These are phyloP conservation scores for Dicyrtomina minuta DNA, from an alignment of 2,888 invertebrate genomes.

Conservation along the genomic window DNA sequence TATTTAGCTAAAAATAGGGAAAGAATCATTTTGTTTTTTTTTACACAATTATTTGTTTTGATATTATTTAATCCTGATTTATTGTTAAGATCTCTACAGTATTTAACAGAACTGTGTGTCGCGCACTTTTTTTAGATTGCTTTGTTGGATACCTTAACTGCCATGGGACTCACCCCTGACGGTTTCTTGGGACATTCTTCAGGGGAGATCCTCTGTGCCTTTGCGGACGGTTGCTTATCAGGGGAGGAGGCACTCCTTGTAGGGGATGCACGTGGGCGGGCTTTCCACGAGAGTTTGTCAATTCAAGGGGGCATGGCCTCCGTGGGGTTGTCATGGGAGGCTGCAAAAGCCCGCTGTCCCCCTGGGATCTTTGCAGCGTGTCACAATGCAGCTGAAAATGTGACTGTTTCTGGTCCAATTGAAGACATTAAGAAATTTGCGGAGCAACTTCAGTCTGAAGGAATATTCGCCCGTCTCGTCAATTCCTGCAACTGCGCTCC, in stretches of 20 bases:
- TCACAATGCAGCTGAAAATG: constrained; percentile 90
- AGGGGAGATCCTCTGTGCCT: constrained; percentile 90
- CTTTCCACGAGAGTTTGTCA: constrained; percentile 54
- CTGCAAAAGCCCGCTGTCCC: constrained; percentile 71
- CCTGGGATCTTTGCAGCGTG: constrained; percentile 81
- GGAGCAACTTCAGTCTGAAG: constrained; percentile 68
- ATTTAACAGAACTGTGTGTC: too few species aligned
- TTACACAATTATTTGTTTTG: too few species aligned
- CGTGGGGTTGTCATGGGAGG: constrained; percentile 60
- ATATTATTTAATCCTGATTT: too few species aligned
- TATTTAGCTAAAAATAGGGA: too few species aligned
- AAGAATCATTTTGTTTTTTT: too few species aligned
- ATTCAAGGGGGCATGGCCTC: constrained; percentile 59
- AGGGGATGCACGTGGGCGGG: constrained; percentile 55
- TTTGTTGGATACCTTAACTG: constrained; percentile 78
- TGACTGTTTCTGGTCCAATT: constrained; percentile 87
- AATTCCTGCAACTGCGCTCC: constrained; percentile 86
- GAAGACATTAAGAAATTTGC: constrained; percentile 69
- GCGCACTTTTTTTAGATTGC: constrained; percentile 75
- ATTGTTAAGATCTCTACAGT: too few species aligned
- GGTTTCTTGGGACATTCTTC: constrained; percentile 96
- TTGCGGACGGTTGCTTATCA: constrained; percentile 92
- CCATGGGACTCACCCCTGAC: constrained; percentile 77
- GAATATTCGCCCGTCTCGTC: constrained; percentile 78
- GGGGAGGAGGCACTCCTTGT: constrained; percentile 90